Evolutionary conservation across 2,113 vertebrate genomes (phyloP).

Genomic region (Dicaeum eximium): DNA sequence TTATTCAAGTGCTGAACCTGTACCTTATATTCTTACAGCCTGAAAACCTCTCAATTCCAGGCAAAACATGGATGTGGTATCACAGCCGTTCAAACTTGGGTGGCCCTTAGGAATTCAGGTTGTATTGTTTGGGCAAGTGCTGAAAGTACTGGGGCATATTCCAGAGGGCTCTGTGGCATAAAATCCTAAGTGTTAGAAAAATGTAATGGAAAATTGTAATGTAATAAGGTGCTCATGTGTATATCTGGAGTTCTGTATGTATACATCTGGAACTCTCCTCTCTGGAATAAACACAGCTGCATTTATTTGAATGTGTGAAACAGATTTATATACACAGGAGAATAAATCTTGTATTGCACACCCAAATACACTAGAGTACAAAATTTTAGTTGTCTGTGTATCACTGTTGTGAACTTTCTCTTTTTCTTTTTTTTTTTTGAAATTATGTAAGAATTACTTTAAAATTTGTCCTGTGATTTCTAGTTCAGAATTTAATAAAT

Average conservation of each 20-base stretch:
- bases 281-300: slow-evolving; percentile 67
- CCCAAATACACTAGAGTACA: background rate
- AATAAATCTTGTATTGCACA: background rate
- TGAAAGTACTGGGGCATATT: slow-evolving; percentile 31
- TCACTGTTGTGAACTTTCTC: background rate
- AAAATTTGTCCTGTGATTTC: background rate
- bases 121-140: slow-evolving; percentile 32
- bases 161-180: slow-evolving; percentile 29
- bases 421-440: background rate
- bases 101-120: slow-evolving; percentile 20
- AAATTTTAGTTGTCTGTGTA: background rate
- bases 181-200: slow-evolving; percentile 41
- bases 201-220: slow-evolving; percentile 61
- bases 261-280: slow-evolving; percentile 43
- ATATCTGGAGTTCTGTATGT: slow-evolving; percentile 36
- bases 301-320: slow-evolving; percentile 58
- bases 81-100: background rate
- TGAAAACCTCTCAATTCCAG: slow-evolving; percentile 23
- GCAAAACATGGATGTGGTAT: slow-evolving; percentile 2
- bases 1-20: background rate
- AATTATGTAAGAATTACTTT: background rate
- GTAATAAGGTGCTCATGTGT: slow-evolving; percentile 37
- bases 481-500: background rate
- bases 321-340: slow-evolving; percentile 43
- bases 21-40: background rate